Conservation (phyloP, 2,797 vertebrate genomes). For the Acridotheres tristis region DNA sequence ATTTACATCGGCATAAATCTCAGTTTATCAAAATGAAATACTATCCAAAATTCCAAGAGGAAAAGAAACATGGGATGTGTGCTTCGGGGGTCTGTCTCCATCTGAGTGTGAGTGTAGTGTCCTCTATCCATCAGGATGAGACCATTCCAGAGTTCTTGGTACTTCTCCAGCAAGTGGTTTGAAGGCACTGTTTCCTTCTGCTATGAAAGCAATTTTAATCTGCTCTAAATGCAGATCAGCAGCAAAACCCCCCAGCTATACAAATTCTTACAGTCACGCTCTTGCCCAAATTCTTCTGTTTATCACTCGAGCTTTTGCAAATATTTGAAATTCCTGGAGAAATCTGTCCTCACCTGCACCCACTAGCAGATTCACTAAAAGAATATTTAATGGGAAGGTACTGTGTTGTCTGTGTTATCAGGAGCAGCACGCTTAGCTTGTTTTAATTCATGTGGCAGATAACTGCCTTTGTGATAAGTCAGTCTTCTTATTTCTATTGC, state of each 20-base stretch:
- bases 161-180: not conserved
- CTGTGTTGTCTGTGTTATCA: not conserved
- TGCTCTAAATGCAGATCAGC: not conserved
- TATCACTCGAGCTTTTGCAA: not conserved
- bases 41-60: not conserved
- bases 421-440: not conserved
- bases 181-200: not conserved
- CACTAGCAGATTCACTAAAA: not conserved
- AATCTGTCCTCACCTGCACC: not conserved
- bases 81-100: not conserved
- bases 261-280: not conserved
- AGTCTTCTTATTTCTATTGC: slow-evolving; percentile 17
- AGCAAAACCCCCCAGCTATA: not conserved
- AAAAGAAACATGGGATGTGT: not conserved
- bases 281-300: not conserved
- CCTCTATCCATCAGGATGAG: not conserved
- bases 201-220: not conserved
- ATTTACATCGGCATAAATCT: not conserved
- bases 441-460: slow-evolving; percentile 14
- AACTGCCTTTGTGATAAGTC: slow-evolving; percentile 15
- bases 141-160: not conserved
- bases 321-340: slow-evolving; percentile 51
- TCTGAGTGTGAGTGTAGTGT: not conserved
- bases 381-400: slow-evolving; percentile 36
- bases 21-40: slow-evolving; percentile 7